Evolutionary conservation across 2,113 vertebrate species (phyloP).

Genomic region (Gorsachius goisagi): DNA sequence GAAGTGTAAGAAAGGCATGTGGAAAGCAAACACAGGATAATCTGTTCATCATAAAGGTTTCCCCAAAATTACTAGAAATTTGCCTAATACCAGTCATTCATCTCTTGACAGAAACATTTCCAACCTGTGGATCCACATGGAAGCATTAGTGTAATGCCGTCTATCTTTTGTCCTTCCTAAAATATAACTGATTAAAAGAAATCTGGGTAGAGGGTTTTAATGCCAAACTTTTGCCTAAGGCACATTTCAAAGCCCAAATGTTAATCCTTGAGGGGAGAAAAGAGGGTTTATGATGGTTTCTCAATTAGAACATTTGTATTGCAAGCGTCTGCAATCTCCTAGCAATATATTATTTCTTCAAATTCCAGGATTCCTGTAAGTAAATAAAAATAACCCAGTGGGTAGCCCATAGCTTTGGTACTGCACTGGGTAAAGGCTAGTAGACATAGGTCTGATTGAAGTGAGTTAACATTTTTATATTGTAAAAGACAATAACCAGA

Average conservation of each 20-base stretch:
- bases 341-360: neutral
- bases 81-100: neutral
- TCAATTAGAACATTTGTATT: neutral
- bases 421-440: neutral
- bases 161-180: neutral
- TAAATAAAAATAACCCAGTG: neutral
- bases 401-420: neutral
- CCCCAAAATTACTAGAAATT: neutral
- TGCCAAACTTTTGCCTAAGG: neutral
- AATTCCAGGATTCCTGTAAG: neutral
- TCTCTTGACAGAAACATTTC: neutral
- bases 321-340: neutral
- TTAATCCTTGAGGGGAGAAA: neutral
- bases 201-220: neutral
- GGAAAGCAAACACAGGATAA: neutral
- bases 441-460: neutral
- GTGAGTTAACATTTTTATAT: neutral
- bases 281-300: neutral
- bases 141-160: neutral
- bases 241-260: neutral
- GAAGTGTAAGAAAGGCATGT: neutral
- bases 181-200: neutral
- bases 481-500: neutral
- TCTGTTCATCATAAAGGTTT: neutral
- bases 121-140: neutral